Percentiles rank a stretch among this genome's conserved stretches.
Evolutionary conservation across 2,113 vertebrate species (phyloP).

Genomic region (Psephotus haematonotus): DNA sequence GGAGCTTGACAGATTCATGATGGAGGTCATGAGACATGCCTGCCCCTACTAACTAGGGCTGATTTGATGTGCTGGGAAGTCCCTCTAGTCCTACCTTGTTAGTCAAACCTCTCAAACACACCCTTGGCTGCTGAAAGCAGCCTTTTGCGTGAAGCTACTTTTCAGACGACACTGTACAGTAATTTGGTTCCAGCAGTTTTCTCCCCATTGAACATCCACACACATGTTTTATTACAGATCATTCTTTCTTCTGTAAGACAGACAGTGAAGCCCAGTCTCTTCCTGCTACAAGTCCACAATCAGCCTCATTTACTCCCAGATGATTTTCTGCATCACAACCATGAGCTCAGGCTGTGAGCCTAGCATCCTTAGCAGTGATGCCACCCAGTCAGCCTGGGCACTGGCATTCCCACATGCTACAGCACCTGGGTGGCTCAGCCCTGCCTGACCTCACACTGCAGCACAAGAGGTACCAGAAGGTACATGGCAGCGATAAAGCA

Average conservation of each 20-base stretch:
- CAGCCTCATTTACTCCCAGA: not conserved
- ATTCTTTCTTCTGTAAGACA: not conserved
- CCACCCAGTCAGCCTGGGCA: not conserved
- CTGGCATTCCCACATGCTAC: rapidly evolving
- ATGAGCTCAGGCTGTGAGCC: not conserved
- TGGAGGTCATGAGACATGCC: constrained; percentile 2
- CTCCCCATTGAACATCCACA: not conserved
- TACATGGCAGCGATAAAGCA: rapidly evolving
- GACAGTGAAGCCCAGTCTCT: not conserved
- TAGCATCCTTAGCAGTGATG: not conserved
- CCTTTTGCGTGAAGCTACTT: not conserved
- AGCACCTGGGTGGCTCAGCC: not conserved
- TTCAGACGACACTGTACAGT: not conserved
- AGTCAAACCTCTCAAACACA: not conserved
- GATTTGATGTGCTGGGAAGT: not conserved
- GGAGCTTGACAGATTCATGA: constrained; percentile 29
- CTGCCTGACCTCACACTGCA: rapidly evolving
- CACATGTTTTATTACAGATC: not conserved
- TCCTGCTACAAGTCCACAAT: not conserved
- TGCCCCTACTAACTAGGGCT: constrained; percentile 1
- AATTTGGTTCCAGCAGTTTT: not conserved
- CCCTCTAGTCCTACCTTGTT: not conserved
- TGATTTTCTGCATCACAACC: not conserved
- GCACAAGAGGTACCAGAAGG: not conserved
- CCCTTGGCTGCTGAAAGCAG: not conserved